phyloP scores from a whole-genome alignment of 2,888 invertebrate species.

The Torymus texanus region DNA sequence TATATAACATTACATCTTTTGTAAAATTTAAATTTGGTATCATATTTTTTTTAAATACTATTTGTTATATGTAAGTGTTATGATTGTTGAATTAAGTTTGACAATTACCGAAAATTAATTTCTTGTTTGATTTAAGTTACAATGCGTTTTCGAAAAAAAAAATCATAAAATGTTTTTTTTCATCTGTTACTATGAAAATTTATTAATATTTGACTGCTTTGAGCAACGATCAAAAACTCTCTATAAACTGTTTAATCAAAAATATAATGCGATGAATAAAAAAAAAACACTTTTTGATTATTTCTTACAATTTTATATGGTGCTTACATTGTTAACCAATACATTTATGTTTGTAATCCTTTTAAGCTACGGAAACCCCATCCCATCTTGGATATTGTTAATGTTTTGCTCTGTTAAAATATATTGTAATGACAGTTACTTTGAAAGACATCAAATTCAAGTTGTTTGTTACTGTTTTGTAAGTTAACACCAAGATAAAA shows the following conservation, averaged over 20 bases:
- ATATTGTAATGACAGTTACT: conserved; percentile 59
- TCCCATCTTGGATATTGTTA: neutral
- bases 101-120: conserved; percentile 1
- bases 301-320: conserved; percentile 30
- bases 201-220: conserved; percentile 32
- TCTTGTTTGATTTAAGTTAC: conserved; percentile 10
- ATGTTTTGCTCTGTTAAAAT: conserved; percentile 4
- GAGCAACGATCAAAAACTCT: conserved; percentile 53
- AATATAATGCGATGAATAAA: conserved; percentile 31
- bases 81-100: conserved; percentile 36
- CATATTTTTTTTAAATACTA: neutral
- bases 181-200: conserved; percentile 17
- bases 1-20: neutral
- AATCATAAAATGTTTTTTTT: conserved; percentile 8
- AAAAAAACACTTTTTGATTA: neutral
- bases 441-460: conserved; percentile 47
- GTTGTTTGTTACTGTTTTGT: conserved; percentile 40
- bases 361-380: neutral
- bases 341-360: conserved; percentile 1
- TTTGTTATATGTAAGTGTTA: conserved; percentile 5
- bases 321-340: conserved; percentile 33
- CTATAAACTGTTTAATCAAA: conserved; percentile 36
- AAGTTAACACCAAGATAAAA: conserved; percentile 38
- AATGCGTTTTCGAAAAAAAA: conserved; percentile 4
- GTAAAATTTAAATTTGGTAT: neutral